Conservation (phyloP, 2,888 invertebrate species). For the Parnassius orleans region DNA sequence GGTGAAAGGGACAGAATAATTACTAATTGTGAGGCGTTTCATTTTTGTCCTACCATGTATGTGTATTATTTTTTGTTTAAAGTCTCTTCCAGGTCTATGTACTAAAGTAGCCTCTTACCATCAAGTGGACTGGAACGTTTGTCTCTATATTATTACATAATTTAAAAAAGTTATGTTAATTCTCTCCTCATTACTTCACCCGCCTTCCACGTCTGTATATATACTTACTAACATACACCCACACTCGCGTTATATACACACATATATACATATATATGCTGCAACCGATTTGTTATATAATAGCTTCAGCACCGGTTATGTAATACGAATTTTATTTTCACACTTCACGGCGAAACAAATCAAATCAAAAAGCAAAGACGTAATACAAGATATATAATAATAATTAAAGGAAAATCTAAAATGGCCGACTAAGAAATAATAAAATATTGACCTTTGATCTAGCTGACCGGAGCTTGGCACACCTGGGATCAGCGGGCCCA, state of each 20-base stretch:
- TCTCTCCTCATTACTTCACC: not conserved
- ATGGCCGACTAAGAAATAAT: slow-evolving; percentile 42
- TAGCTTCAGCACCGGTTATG: slow-evolving; percentile 23
- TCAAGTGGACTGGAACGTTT: too few species aligned
- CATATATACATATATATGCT: slow-evolving; percentile 30
- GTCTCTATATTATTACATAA: too few species aligned
- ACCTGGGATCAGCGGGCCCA: slow-evolving; percentile 74
- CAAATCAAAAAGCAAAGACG: slow-evolving; percentile 31
- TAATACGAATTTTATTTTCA: slow-evolving; percentile 15
- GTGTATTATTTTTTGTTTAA: too few species aligned
- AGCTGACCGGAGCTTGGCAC: slow-evolving; percentile 67
- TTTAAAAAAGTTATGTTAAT: too few species aligned
- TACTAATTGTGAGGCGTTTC: too few species aligned
- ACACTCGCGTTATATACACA: slow-evolving; percentile 22
- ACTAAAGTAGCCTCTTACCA: too few species aligned
- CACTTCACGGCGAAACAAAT: slow-evolving; percentile 27
- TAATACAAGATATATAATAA: slow-evolving; percentile 37
- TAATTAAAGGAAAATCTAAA: slow-evolving; percentile 30
- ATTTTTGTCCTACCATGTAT: too few species aligned
- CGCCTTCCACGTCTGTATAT: not conserved
- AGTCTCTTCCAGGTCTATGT: too few species aligned
- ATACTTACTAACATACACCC: slow-evolving; percentile 26
- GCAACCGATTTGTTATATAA: slow-evolving; percentile 36
- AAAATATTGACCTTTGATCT: slow-evolving; percentile 61
- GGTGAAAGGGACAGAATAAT: too few species aligned